Base-by-base conservation (phyloP, 2,888 invertebrate genomes). In the Drosophila ezoana region DNA sequence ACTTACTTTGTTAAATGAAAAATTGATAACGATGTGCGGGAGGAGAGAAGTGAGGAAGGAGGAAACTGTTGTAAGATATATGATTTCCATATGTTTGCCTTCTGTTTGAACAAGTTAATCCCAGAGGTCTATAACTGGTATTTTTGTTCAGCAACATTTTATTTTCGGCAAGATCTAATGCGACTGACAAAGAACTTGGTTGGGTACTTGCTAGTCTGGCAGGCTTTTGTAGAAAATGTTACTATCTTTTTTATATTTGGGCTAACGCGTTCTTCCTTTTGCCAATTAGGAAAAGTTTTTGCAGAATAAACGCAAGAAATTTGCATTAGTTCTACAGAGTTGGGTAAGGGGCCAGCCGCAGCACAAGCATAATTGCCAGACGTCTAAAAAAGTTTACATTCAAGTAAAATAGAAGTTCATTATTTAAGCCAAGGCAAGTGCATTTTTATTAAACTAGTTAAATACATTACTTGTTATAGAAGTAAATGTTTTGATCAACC, bases 261-360 rank as follows among this genome's bases (percentile, higher is more conserved):
- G 28, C 18, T 48, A 32, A 52, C 32, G 40, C 35, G 28, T 45
- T 52, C 66, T 66, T 56, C 28, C 43, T 61, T 73, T 81, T 74
- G 71, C 74, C 79, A 83, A 83, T 81, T 87, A 81, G 65, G 57
- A 56, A 69, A 87, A 85, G 64, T 78, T 87, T 83, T 52, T 65
- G 52, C 49, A 44, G 44, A 61, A 72, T 47, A 49, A 68, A 48
- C 40, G 59, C 23, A 47, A 52, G 41, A 65, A 87, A 70, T 70
- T 72, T 81, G 58, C 70, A 72, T 68, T 60, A 70, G 63, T 20
- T 56, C 28, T 48, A 45, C 35, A 33, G 11, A 35, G 38, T 23
- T 32, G 18, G 62, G 49, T 35, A 33, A 16, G 37, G 40, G 20
- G 18, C 11, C 35, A 38, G 51, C 41, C 37, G 35, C 40, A 32